phyloP scores from a whole-genome alignment of 2,797 vertebrate species.

The Enteromius thamalakanensis region DNA sequence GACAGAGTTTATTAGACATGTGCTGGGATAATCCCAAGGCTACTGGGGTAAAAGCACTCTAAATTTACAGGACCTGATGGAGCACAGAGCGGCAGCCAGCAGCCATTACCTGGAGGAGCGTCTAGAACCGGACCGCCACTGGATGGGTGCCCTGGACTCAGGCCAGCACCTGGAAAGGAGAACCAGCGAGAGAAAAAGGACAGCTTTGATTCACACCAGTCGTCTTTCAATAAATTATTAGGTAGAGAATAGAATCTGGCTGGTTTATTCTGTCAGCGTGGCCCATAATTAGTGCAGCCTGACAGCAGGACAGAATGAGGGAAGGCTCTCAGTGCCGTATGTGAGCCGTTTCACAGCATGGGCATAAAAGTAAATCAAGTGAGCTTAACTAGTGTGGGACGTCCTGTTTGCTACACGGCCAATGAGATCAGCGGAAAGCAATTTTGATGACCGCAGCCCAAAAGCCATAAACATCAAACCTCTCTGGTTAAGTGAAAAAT shows the following conservation, averaged over 20 bases:
- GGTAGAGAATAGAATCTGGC: conserved; percentile 24
- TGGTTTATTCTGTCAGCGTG: conserved; percentile 16
- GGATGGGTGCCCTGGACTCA: conserved; percentile 58
- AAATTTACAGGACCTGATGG: conserved; percentile 49
- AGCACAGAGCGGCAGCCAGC: conserved; percentile 31
- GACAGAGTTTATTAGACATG: conserved; percentile 39
- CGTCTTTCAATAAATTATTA: conserved; percentile 43
- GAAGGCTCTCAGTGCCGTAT: conserved; percentile 13
- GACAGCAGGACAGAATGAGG: conserved; percentile 11
- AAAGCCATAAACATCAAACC: conserved; percentile 12
- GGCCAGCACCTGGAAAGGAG: conserved; percentile 57
- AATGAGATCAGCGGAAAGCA: conserved; percentile 12
- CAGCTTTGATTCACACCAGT: conserved; percentile 51
- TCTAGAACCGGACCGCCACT: conserved; percentile 59
- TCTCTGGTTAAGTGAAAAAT: conserved; percentile 16
- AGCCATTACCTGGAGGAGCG: conserved; percentile 64
- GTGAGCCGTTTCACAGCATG: conserved; percentile 5
- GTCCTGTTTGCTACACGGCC: neutral
- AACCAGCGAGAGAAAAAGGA: conserved; percentile 34
- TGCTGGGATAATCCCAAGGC: conserved; percentile 19
- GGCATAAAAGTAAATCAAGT: conserved; percentile 28
- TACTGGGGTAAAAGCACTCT: conserved; percentile 33
- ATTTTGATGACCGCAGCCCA: conserved; percentile 2
- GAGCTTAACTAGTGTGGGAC: neutral
- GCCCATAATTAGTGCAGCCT: conserved; percentile 45